phyloP scores from a whole-genome alignment of 2,888 invertebrate genomes.

The Scaptomyza caliginosa region DNA sequence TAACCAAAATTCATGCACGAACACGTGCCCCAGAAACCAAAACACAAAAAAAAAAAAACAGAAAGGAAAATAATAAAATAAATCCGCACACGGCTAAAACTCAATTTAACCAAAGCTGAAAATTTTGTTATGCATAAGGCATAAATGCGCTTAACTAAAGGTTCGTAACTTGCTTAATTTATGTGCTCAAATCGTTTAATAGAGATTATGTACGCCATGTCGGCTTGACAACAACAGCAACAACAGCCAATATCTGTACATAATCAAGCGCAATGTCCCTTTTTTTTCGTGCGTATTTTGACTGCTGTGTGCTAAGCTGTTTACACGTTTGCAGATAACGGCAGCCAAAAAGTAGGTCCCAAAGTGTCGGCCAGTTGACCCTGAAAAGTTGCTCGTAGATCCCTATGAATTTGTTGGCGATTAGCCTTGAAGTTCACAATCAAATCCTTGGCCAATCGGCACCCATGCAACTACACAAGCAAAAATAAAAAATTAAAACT shows the following conservation, averaged over 20 bases:
- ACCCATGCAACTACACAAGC: constrained; percentile 46
- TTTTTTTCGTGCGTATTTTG: constrained; percentile 16
- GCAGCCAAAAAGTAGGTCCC: constrained; percentile 19
- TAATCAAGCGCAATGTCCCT: constrained; percentile 69
- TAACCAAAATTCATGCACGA: constrained; percentile 74
- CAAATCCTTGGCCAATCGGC: constrained; percentile 71
- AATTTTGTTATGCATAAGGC: constrained; percentile 74
- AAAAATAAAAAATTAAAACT: constrained; percentile 24
- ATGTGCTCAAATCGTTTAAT: constrained; percentile 79
- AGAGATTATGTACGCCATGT: constrained; percentile 77
- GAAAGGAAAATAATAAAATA: no score
- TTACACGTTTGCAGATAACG: constrained; percentile 52
- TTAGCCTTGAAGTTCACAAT: constrained; percentile 58
- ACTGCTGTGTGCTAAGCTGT: constrained; percentile 33
- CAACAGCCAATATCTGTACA: constrained; percentile 44
- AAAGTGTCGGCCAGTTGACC: constrained; percentile 45
- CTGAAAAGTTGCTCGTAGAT: constrained; percentile 61
- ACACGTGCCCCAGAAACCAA: constrained; percentile 52
- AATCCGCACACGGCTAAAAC: constrained; percentile 57
- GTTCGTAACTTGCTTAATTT: constrained; percentile 73
- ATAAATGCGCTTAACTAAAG: constrained; percentile 62
- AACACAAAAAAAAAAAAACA: background rate
- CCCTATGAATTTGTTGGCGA: constrained; percentile 73
- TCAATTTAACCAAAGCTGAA: constrained; percentile 58
- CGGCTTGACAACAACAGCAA: constrained; percentile 46